These are phyloP conservation scores for Shinisaurus crocodilurus DNA, from an alignment of 2,113 vertebrate species.

Conservation along the genomic window DNA sequence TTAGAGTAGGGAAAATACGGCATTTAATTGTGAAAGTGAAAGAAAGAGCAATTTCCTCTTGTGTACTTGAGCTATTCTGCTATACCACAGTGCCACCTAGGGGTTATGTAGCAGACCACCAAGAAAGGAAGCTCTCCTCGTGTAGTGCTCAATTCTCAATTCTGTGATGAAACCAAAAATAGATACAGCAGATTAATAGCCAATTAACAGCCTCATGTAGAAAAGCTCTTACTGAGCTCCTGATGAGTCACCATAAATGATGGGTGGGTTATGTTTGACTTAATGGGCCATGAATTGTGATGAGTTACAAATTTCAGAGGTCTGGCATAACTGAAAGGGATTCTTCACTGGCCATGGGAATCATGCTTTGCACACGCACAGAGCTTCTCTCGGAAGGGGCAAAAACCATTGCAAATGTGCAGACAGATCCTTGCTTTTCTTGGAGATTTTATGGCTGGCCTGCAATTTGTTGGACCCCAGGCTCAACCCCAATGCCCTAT, in stretches of 20 bases:
- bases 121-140: too few species aligned
- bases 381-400: not conserved
- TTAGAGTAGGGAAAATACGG: too few species aligned
- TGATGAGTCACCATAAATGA: not conserved
- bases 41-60: too few species aligned
- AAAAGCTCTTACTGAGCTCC: not conserved
- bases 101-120: too few species aligned
- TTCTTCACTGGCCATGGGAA: not conserved
- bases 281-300: not conserved
- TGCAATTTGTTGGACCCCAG: not conserved
- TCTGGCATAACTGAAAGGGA: not conserved
- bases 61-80: too few species aligned
- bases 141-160: too few species aligned
- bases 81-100: too few species aligned
- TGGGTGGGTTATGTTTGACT: not conserved
- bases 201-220: too few species aligned
- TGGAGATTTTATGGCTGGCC: not conserved
- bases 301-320: not conserved
- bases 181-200: too few species aligned
- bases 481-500: slow-evolving; percentile 14
- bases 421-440: not conserved
- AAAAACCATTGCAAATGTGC: not conserved
- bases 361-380: not conserved
- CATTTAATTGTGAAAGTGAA: too few species aligned
- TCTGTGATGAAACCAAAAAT: too few species aligned